Evolutionary conservation across 2,888 invertebrate genomes (phyloP).

Genomic region (Eupithecia insigniata): DNA sequence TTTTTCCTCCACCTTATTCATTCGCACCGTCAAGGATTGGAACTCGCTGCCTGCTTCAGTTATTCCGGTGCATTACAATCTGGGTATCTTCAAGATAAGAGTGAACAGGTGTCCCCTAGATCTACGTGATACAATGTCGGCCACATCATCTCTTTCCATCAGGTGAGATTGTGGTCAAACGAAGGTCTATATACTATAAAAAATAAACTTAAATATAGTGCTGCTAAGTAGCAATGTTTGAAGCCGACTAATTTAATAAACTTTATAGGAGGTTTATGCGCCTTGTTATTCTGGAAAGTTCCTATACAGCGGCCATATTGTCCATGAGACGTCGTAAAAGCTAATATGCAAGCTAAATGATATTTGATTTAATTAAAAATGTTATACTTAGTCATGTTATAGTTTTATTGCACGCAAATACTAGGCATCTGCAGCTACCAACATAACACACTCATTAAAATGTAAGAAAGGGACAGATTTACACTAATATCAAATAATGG

Average conservation of each 20-base stretch:
- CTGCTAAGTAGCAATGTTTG: background rate
- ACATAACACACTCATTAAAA: background rate
- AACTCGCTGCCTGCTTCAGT: no score
- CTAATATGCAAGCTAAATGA: conserved; percentile 19
- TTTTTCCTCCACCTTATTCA: no score
- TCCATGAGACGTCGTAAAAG: conserved; percentile 17
- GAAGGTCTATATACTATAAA: no score
- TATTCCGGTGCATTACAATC: no score
- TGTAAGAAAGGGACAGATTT: background rate
- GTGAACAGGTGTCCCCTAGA: no score
- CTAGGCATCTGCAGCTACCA: background rate
- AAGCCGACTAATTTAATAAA: conserved; percentile 25
- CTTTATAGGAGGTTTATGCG: conserved; percentile 28
- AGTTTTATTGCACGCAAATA: conserved; percentile 19
- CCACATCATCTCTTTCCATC: no score
- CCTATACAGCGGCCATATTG: conserved; percentile 25
- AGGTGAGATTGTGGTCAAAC: no score
- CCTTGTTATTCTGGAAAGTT: conserved; percentile 17
- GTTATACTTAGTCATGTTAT: no score
- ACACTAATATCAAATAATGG: background rate
- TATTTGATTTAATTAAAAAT: conserved; percentile 27
- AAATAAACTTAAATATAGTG: background rate
- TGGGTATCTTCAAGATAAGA: no score
- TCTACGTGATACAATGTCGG: no score
- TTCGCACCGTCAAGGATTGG: no score